A percentile compares a stretch with the other conserved stretches of the same genome.
These are phyloP conservation scores for Semotilus atromaculatus DNA, from an alignment of 2,797 vertebrate genomes.

Conservation along the genomic window DNA sequence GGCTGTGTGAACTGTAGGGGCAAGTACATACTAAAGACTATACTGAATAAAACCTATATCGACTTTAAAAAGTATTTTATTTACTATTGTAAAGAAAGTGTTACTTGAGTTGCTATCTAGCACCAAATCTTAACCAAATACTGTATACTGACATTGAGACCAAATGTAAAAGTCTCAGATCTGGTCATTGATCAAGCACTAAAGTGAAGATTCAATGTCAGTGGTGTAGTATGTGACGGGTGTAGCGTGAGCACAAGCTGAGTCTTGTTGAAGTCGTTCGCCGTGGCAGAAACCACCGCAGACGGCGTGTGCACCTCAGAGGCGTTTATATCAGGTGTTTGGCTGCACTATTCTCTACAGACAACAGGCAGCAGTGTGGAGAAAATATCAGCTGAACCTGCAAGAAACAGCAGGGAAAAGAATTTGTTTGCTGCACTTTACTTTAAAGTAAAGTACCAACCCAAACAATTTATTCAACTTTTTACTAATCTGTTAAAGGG, in stretches of 20 bases:
- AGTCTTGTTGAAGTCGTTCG: not conserved
- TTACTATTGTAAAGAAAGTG: not conserved
- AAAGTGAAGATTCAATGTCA: not conserved
- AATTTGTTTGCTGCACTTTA: not conserved
- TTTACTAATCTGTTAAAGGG: not conserved
- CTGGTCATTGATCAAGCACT: not conserved
- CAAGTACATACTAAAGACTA: not conserved
- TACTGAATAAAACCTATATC: not conserved
- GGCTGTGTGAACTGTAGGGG: constrained; percentile 5
- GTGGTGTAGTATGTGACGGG: not conserved
- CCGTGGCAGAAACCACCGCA: not conserved
- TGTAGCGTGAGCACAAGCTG: constrained; percentile 2
- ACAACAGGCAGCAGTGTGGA: constrained; percentile 18
- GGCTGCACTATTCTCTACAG: not conserved
- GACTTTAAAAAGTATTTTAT: not conserved
- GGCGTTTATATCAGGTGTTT: not conserved
- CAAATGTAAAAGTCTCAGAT: not conserved
- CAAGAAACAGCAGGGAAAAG: not conserved
- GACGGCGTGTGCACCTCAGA: not conserved
- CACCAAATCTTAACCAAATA: not conserved
- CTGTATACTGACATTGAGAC: not conserved
- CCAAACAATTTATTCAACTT: not conserved
- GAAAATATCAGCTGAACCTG: not conserved
- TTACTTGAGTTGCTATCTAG: not conserved
- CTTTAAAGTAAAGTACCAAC: not conserved